These are phyloP conservation scores for Pseudomugil gertrudae DNA, from an alignment of 2,797 vertebrate species.

Conservation along the genomic window DNA sequence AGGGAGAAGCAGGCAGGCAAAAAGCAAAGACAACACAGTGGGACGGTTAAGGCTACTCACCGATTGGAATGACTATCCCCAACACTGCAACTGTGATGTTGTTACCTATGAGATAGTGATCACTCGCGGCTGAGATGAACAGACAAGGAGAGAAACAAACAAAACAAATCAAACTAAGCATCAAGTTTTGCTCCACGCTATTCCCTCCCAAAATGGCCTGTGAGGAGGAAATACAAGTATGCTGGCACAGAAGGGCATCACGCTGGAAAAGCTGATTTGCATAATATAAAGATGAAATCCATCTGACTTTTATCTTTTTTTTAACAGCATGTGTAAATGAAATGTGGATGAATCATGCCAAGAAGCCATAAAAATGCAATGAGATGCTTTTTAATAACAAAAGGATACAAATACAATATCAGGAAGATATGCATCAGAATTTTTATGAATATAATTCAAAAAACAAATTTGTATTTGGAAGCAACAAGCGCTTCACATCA, in stretches of 20 bases:
- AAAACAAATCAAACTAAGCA: conserved; percentile 19
- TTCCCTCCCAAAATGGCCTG: background rate
- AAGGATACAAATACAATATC: conserved; percentile 29
- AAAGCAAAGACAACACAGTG: conserved; percentile 46
- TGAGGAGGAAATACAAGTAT: conserved; percentile 19
- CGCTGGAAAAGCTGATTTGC: conserved; percentile 35
- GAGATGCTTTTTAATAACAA: conserved; percentile 43
- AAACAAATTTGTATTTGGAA: conserved; percentile 5
- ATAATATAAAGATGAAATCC: conserved; percentile 43
- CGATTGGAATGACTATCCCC: conserved; percentile 93
- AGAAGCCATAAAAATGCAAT: conserved; percentile 44
- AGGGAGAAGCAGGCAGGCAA: conserved; percentile 65
- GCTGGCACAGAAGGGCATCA: conserved; percentile 11
- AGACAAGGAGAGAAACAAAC: conserved; percentile 11
- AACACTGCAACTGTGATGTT: conserved; percentile 93
- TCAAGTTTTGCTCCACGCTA: conserved; percentile 20
- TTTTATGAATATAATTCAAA: conserved; percentile 6
- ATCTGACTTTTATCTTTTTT: conserved; percentile 22
- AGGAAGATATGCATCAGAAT: conserved; percentile 29
- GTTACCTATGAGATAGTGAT: conserved; percentile 89
- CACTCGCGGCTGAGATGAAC: conserved; percentile 85
- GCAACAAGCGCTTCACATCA: background rate
- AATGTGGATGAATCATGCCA: conserved; percentile 32
- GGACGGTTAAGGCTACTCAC: conserved; percentile 81
- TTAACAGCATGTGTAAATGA: conserved; percentile 41